Percentiles rank a stretch among this genome's conserved stretches.
These are phyloP conservation scores for Parascotia fuliginaria DNA, from an alignment of 2,888 invertebrate species.

Conservation along the genomic window DNA sequence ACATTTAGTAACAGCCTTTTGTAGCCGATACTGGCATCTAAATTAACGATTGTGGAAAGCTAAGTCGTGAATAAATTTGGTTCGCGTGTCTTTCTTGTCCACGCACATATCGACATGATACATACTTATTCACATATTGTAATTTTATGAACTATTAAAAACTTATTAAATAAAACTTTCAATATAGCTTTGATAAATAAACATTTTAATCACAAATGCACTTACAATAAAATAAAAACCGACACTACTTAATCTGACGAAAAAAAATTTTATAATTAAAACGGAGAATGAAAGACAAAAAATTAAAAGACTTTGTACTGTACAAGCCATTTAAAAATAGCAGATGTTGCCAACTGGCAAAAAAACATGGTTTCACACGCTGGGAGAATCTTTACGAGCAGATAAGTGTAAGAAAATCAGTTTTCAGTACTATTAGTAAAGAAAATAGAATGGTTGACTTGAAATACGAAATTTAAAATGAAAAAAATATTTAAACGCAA, in stretches of 20 bases:
- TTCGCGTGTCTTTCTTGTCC: no score
- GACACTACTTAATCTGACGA: conserved; percentile 10
- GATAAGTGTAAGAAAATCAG: conserved; percentile 11
- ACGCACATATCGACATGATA: no score
- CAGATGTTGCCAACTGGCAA: conserved; percentile 34
- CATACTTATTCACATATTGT: no score
- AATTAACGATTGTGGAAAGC: no score
- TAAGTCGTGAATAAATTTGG: no score
- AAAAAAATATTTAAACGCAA: background rate
- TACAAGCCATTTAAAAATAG: conserved; percentile 36
- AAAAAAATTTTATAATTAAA: conserved; percentile 30
- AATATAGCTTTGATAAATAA: no score
- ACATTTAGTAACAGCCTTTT: no score
- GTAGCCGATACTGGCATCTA: no score
- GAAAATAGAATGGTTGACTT: background rate
- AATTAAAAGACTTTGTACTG: conserved; percentile 35
- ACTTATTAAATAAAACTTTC: no score
- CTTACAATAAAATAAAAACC: background rate
- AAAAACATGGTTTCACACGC: conserved; percentile 17
- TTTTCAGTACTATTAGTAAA: background rate
- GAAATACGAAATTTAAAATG: background rate
- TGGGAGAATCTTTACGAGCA: conserved; percentile 38
- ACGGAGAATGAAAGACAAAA: conserved; percentile 18
- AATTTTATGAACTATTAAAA: no score
- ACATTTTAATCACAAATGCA: background rate